Evolutionary conservation across 2,888 invertebrate species (phyloP), one percentile per base, ranked within the genome.

Genomic region (Choreutis nemorana): DNA sequence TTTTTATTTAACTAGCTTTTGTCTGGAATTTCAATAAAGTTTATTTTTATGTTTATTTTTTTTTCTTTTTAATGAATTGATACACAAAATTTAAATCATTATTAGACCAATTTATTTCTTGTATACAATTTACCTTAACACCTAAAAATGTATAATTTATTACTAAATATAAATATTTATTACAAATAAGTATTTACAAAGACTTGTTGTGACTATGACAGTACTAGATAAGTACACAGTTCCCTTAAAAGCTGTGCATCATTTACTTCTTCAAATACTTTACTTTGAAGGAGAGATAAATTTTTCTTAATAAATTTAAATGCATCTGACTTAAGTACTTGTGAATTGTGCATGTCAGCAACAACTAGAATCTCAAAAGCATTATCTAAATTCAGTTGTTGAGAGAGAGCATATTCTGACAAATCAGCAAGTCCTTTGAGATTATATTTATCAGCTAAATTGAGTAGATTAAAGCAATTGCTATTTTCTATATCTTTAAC

Each of bases 1-100:
- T 60, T 52, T 59, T 56, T 55, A 62, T 60, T 50, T 36, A 49
- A 54, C 52, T 45, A 60, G 15, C 23, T 68, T 66, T 59, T 70
- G 66, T 71, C 67, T 62, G 51, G 53, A 65, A 62, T n/a, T 60
- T 59, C 51, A 70, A 71, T 72, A 72, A 72, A 72, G 66, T 71
- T 71, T 72, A 72, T 71, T 71, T 71, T 67, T 67, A 72, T 55
- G 71, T 72, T 72, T 67, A 68, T 56, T 48, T 51, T 54, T 51
- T 60, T 61, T 64, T 63, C 45, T 56, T 63, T 63, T 51, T 41
- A 45, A 58, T 11, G 13, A 8, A 12, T 2, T 11, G 8, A 24
- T 24, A 12, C 14, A 26, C 26, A 26, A n/a, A 9, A 26, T 26
- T 14, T 14, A 14, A 26, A 26, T 26, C 18, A 18, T 18, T 18